Conservation (phyloP, 2,888 invertebrate species). For the Endomychus coccineus region DNA sequence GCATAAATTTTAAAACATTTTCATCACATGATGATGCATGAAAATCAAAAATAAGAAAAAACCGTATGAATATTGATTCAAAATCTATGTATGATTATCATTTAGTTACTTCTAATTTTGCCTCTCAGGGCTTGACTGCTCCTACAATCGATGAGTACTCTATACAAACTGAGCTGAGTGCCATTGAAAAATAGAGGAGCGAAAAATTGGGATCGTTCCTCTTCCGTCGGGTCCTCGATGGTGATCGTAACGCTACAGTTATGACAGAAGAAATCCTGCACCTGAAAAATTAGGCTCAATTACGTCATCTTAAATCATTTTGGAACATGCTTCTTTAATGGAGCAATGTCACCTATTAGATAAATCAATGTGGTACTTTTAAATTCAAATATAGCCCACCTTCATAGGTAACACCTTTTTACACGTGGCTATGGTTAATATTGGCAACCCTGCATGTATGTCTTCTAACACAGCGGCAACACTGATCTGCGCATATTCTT, state of each 20-base stretch:
- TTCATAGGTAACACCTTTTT: constrained; percentile 33
- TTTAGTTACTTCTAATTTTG: no score
- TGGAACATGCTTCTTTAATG: no score
- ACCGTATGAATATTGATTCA: no score
- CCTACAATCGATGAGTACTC: constrained; percentile 5
- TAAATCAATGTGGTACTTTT: neutral
- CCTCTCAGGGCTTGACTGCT: no score
- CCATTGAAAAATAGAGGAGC: constrained; percentile 36
- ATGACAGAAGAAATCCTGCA: constrained; percentile 36
- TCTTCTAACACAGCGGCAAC: constrained; percentile 36
- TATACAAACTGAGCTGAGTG: constrained; percentile 12
- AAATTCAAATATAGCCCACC: constrained; percentile 29
- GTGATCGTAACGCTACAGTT: constrained; percentile 34
- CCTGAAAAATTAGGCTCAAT: no score
- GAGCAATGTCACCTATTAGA: neutral
- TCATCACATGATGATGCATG: no score
- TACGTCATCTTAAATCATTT: no score
- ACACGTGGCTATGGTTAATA: constrained; percentile 38
- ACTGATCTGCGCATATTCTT: constrained; percentile 32
- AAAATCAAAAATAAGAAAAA: no score
- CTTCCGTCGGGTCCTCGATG: constrained; percentile 35
- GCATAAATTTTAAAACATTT: no score
- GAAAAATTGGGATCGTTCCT: constrained; percentile 36
- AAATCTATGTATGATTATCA: no score
- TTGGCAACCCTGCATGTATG: constrained; percentile 38